These are phyloP conservation scores for Bicyclus anynana DNA, from an alignment of 1,140 invertebrate species.

Conservation along the genomic window DNA sequence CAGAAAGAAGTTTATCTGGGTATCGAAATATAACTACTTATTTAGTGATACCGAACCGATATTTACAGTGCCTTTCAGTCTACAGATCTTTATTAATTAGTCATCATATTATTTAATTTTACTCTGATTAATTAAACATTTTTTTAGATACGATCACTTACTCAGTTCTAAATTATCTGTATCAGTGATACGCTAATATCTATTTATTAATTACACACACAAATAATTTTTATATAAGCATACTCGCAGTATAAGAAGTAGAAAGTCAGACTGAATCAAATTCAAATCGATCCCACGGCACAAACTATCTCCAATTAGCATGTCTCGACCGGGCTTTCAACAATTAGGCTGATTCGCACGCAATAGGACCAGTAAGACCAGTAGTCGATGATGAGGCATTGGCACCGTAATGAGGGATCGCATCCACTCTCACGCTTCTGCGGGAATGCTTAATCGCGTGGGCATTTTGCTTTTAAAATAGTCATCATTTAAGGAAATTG, in stretches of 20 bases:
- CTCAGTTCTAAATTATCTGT: too few relatives aligned
- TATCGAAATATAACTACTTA: too few relatives aligned
- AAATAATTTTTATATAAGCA: too few relatives aligned
- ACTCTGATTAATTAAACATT: too few relatives aligned
- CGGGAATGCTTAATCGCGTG: conserved; percentile 8
- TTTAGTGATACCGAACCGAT: too few relatives aligned
- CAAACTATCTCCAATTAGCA: conserved; percentile 55
- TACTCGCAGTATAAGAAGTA: background rate
- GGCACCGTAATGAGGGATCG: conserved; percentile 53
- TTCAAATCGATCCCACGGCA: conserved; percentile 44
- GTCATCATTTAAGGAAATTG: conserved; percentile 3
- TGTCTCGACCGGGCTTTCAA: conserved; percentile 58
- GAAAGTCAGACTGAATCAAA: conserved; percentile 24
- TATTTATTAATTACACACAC: too few relatives aligned
- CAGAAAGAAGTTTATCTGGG: too few relatives aligned
- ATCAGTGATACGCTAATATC: too few relatives aligned
- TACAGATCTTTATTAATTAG: too few relatives aligned
- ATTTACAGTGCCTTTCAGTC: too few relatives aligned
- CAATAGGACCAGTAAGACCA: conserved; percentile 56
- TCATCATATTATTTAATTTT: too few relatives aligned
- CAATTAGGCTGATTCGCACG: conserved; percentile 64
- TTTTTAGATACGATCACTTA: too few relatives aligned
- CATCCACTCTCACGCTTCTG: conserved; percentile 39
- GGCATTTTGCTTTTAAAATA: conserved; percentile 12
- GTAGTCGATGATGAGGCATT: conserved; percentile 58